Evolutionary conservation across 2,113 vertebrate genomes (phyloP), one percentile per base, ranked within the genome.

Genomic region (Psammodynastes pulverulentus): DNA sequence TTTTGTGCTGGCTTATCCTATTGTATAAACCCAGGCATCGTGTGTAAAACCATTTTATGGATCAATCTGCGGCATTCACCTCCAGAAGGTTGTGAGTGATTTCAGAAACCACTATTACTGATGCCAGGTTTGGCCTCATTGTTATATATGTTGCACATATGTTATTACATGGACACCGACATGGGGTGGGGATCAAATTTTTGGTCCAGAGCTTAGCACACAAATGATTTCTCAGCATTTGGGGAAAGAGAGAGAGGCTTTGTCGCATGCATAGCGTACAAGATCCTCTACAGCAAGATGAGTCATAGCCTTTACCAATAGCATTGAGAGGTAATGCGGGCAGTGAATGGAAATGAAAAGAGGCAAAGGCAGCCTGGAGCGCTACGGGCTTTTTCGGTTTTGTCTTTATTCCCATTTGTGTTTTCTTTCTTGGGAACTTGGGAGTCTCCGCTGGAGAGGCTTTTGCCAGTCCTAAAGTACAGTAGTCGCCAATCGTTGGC

Each of bases 201-300:
- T 13, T 29, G 53, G 51, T 23, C 54, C 45, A 84, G 45, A 23
- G 5, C 51, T 67, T 26, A 39, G 89, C 24, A 54, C 21, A 29
- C n/a, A 6, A 15, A 21, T 58, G 52, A 34, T 91, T 93, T 90
- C 94, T 58, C 54, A 91, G 94, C 67, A 26, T 92, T 92, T 85
- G 29, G 49, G 15, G 9, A 56, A 56, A 0, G 3, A 5, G 17
- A 43, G 29, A 7, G 72, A 79, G 34, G 87, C 92, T 93, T 93
- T 90, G 84, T 72, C 92, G 85, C 93, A 91, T 95, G 94, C 51
- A 26, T 90, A 51, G 34, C 87, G 12, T 85, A 84, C 85, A 94
- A 94, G 93, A 91, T 94, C 95, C 94, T 96, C 95, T 91, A 93
- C 90, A 85, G 52, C 85, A 91, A 91, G 86, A 91, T 95, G 93